Percentiles rank a stretch among this genome's conserved stretches.
phyloP scores from a whole-genome alignment of 2,797 vertebrate genomes.

The Siniperca obscura region DNA sequence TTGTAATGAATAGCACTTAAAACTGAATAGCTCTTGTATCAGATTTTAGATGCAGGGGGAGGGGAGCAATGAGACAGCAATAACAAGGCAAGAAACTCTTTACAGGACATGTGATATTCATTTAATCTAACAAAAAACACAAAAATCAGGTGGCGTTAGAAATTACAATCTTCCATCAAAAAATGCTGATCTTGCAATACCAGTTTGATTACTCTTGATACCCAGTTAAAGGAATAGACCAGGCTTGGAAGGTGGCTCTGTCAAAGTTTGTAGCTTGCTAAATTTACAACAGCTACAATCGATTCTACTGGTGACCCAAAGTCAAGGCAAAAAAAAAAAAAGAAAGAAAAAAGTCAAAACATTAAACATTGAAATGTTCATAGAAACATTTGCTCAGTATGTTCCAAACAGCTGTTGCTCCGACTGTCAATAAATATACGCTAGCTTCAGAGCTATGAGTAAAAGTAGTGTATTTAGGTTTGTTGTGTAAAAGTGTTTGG shows the following conservation, averaged over 20 bases:
- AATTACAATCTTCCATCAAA: background rate
- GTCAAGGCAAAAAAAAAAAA: background rate
- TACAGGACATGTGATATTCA: slow-evolving; percentile 14
- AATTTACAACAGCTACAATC: background rate
- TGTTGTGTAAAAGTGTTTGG: background rate
- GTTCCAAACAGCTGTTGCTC: background rate
- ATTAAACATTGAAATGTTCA: background rate
- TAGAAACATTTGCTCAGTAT: background rate
- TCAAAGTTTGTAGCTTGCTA: background rate
- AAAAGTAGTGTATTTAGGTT: background rate
- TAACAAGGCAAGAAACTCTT: slow-evolving; percentile 49
- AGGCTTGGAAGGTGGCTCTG: background rate
- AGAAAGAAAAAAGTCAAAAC: background rate
- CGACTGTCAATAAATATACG: background rate
- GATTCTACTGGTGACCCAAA: background rate
- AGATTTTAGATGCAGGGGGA: slow-evolving; percentile 57
- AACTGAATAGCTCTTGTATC: slow-evolving; percentile 66
- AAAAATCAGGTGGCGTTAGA: slow-evolving; percentile 5
- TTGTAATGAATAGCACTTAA: slow-evolving; percentile 75
- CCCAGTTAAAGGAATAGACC: background rate
- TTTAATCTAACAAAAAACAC: slow-evolving; percentile 7
- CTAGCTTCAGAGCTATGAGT: background rate
- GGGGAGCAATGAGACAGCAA: slow-evolving; percentile 45
- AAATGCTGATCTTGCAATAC: background rate
- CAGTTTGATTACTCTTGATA: background rate